Evolutionary conservation across 2,888 invertebrate genomes (phyloP), one percentile per base, ranked within the genome.

Genomic region (Punctoribates punctum): DNA sequence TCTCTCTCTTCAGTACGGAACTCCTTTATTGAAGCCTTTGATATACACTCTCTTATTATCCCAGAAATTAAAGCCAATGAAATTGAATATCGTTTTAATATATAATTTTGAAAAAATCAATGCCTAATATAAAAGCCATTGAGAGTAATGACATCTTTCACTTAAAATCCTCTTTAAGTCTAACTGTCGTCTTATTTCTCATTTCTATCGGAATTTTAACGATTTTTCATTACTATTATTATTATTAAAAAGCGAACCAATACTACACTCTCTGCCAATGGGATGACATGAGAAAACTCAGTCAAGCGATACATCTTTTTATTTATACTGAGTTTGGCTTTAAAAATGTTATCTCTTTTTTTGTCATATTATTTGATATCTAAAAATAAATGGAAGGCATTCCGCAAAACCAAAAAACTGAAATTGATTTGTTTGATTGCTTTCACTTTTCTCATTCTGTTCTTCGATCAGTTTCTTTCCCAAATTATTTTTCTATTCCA

Each of bases 391-490:
- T 54, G 54, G 8, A n/a, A n/a, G 54, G 54, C n/a, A 54, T 54
- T 54, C 54, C 54, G 20, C 54, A 54, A 54, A 54, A 54, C 54
- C 54, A 54, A 20, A 48, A 48, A 20, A 54, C 54, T 54, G 54
- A 54, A 54, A 54, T 54, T 54, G 54, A 54, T 54, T 54, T 54
- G 20, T 54, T 54, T 54, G 54, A 54, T 54, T 54, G 54, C 54
- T 54, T 54, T 54, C 20, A 54, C 54, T 54, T 20, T 54, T 54
- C 17, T 48, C 46, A 11, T 15, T 48, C 17, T 48, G 17, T 17
- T 48, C 34, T 48, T 17, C 46, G 46, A 48, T 48, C 46, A 48
- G 34, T 34, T 5, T 34, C 11, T 48, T 13, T 48, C 17, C 11
- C 46, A 48, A 48, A 48, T 48, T 48, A 48, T 48, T 48, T 48